Conservation (phyloP, 2,888 invertebrate species). For the Cheilosia urbana region DNA sequence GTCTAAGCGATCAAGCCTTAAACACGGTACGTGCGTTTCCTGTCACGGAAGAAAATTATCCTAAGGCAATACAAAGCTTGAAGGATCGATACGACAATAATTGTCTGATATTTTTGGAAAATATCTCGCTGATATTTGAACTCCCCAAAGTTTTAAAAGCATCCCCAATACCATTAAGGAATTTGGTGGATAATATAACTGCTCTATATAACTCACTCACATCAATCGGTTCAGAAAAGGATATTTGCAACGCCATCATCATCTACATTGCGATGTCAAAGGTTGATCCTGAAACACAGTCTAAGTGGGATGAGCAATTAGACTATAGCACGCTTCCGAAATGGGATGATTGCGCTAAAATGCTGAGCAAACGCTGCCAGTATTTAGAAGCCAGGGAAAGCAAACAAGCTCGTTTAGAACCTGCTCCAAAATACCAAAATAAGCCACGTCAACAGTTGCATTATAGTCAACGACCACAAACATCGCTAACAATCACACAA, state of each 20-base stretch:
- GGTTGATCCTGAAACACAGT: slow-evolving; percentile 45
- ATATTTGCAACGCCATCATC: background rate
- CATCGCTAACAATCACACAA: slow-evolving; percentile 14
- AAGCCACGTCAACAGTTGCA: background rate
- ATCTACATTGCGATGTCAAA: too few relatives aligned
- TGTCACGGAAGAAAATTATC: slow-evolving; percentile 10
- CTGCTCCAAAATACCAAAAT: background rate
- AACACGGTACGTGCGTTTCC: slow-evolving; percentile 1
- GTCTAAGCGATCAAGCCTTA: slow-evolving; percentile 1
- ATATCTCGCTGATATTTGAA: background rate
- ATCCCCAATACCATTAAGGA: background rate
- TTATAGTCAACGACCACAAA: background rate
- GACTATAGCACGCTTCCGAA: slow-evolving; percentile 49
- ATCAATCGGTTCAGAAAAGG: background rate
- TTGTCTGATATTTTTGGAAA: slow-evolving; percentile 10
- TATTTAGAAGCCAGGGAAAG: slow-evolving; percentile 37
- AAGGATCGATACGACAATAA: background rate
- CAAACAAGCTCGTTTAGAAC: background rate
- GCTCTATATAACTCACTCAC: background rate
- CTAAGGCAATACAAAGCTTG: background rate
- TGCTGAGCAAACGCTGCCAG: slow-evolving; percentile 53
- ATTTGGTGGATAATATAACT: background rate
- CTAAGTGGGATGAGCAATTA: slow-evolving; percentile 59
- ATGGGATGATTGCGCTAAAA: slow-evolving; percentile 40
- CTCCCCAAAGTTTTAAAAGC: background rate